Percentiles rank a stretch among this genome's conserved stretches.
phyloP scores from a whole-genome alignment of 2,113 vertebrate species.

The Cyanoliseus patagonus region DNA sequence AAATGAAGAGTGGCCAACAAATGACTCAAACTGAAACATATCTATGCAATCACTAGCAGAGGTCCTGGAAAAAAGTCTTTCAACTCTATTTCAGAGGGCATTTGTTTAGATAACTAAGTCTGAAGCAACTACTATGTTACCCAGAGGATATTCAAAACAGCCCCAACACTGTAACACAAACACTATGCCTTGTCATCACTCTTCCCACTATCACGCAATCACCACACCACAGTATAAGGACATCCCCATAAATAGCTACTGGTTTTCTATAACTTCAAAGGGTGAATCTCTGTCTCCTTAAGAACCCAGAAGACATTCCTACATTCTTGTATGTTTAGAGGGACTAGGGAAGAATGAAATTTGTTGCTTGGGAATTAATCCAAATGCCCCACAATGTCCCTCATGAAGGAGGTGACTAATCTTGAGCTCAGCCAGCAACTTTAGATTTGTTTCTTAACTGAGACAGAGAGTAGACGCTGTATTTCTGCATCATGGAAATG shows the following conservation, averaged over 20 bases:
- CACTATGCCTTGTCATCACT: constrained; percentile 10
- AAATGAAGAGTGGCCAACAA: background rate
- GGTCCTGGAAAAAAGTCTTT: background rate
- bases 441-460: background rate
- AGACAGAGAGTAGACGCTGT: fast-evolving
- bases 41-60: background rate
- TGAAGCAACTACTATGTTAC: background rate
- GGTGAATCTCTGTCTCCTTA: background rate
- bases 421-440: background rate
- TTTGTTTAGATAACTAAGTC: background rate
- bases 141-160: background rate
- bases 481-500: background rate
- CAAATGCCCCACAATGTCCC: fast-evolving
- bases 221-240: background rate
- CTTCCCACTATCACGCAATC: background rate
- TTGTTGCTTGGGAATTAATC: background rate
- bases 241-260: background rate
- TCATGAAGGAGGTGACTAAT: background rate
- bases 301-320: background rate
- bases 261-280: background rate
- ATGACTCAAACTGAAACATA: background rate
- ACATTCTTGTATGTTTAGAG: background rate
- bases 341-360: background rate
- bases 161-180: background rate
- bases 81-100: background rate